Base-by-base conservation (phyloP, 2,888 invertebrate species). In the Ganaspis brasiliensis region DNA sequence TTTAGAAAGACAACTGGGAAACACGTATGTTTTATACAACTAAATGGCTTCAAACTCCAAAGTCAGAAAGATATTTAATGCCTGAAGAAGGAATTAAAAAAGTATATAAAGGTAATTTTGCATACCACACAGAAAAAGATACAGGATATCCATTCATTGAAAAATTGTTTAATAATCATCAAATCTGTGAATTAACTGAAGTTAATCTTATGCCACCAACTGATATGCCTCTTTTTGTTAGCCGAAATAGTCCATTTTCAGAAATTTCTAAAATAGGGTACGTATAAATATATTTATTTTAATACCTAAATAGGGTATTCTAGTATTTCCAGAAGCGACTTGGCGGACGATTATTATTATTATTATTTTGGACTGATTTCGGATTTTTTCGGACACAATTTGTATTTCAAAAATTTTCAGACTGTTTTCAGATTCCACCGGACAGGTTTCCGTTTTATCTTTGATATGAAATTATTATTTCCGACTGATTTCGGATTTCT, bases 111-210 rank as follows among this genome's bases (percentile, higher is more conserved):
- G 80, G 76, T 12, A 76, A 72, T 31, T 78, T 79, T 16, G 80
- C 78, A 16, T 80, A 78, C 56, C 80, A 78, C 63, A 67, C 74
- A 26, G 78, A 80, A 55, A 78, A 78, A 4, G 73, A 76, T 35
- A 76, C 71, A 3, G 76, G 67, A 24, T 78, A 80, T 55, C 79
- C 78, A 6, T 74, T 72, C 59, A 55, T 76, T 1, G 74, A 76
- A n/a, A 52, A 63, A 52, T 37, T 74, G 1, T 76, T 74, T 21
- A 45, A 67, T 24, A 55, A 78, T 21, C 21, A 76, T 12, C 67
- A 78, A 61, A 80, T 79, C 35, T 80, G 80, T 40, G 72, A 79
- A 70, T 56, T 80, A 9, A 71, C 80, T 8, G 78, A 79, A 52
- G 73, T 80, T 9, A 74, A 74, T 67, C 37, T 80, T 4, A 56